Percentiles rank a stretch among this genome's conserved stretches.
Conservation (phyloP, 2,888 invertebrate genomes). For the Tetranychus truncatus region DNA sequence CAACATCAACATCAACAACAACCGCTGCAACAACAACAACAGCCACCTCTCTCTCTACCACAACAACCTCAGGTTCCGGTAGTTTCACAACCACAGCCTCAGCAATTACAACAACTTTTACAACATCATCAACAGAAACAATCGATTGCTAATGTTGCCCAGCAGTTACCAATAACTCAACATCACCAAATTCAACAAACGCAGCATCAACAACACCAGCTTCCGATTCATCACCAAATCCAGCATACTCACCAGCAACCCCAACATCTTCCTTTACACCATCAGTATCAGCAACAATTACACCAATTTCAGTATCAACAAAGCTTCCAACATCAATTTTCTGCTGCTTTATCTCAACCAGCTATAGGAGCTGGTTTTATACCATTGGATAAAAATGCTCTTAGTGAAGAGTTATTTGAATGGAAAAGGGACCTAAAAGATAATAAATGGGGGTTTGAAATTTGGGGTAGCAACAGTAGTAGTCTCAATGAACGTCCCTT, state of each 20-base stretch:
- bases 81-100: background rate
- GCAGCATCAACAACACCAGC: slow-evolving; percentile 3
- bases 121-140: slow-evolving; percentile 7
- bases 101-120: background rate
- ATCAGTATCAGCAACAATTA: background rate
- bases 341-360: background rate
- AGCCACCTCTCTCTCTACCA: background rate
- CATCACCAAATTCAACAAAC: slow-evolving; percentile 8
- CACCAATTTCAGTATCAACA: background rate
- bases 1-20: background rate
- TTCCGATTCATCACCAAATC: background rate
- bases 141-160: slow-evolving; percentile 2
- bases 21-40: slow-evolving; percentile 12
- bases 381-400: background rate
- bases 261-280: background rate
- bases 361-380: background rate
- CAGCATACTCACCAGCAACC: background rate
- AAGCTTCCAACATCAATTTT: slow-evolving; percentile 1
- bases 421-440: background rate
- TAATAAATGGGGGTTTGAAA: background rate
- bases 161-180: slow-evolving; percentile 12
- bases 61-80: background rate
- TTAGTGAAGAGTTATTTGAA: background rate
- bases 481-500: background rate
- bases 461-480: background rate